Evolutionary conservation across 2,797 vertebrate species (phyloP).

Genomic region (Distichodus sexfasciatus): DNA sequence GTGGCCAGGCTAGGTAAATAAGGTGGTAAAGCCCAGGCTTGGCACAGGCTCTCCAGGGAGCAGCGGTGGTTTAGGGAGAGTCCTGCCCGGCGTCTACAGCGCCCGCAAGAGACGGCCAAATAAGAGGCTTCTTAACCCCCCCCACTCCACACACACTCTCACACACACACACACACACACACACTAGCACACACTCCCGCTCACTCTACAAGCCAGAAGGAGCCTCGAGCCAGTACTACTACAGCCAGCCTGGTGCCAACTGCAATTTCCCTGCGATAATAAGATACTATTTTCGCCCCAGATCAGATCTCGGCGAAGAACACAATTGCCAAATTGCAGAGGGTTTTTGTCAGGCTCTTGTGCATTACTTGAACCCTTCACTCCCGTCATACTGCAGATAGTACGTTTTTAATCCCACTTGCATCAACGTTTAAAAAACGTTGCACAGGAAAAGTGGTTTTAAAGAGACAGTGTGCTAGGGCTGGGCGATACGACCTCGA

Average conservation of each 20-base stretch:
- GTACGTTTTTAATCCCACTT: neutral
- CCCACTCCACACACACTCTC: conserved; percentile 18
- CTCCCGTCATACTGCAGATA: neutral
- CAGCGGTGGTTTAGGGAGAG: conserved; percentile 73
- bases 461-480: neutral
- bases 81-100: conserved; percentile 52
- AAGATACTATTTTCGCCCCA: conserved; percentile 6
- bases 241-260: conserved; percentile 12
- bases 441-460: neutral
- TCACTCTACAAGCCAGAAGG: neutral
- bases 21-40: conserved; percentile 70
- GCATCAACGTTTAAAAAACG: neutral
- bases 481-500: too few species aligned
- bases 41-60: conserved; percentile 57
- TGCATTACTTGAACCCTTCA: neutral
- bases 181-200: too few species aligned
- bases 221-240: neutral
- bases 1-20: conserved; percentile 69
- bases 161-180: conserved; percentile 49
- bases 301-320: neutral
- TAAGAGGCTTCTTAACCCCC: conserved; percentile 53
- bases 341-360: neutral
- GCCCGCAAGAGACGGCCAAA: conserved; percentile 64
- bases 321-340: neutral
- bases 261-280: neutral